Percentiles rank a stretch among this genome's conserved stretches.
phyloP scores from a whole-genome alignment of 2,888 invertebrate species.

The Norana najaformis region DNA sequence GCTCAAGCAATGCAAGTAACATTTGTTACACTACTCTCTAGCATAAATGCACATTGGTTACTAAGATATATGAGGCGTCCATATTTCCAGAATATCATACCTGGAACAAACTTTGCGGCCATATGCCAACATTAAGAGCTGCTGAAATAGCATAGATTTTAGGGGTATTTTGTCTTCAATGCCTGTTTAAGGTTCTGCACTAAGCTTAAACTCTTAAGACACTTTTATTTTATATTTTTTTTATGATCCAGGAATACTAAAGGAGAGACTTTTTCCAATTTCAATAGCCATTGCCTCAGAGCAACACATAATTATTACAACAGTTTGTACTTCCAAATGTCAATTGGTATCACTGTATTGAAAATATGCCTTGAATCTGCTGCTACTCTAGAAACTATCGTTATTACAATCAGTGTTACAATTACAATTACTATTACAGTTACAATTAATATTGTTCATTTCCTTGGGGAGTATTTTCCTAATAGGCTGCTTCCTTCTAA shows the following conservation, averaged over 20 bases:
- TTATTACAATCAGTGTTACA: neutral
- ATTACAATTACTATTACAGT: neutral
- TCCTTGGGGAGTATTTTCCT: too few relatives aligned
- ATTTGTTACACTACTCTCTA: neutral
- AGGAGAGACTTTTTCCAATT: neutral
- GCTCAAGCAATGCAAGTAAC: too few relatives aligned
- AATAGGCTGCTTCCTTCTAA: neutral
- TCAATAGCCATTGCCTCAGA: neutral
- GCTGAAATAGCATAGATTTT: neutral
- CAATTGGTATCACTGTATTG: neutral
- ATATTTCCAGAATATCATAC: neutral
- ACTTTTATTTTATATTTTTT: neutral
- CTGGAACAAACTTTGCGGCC: too few relatives aligned
- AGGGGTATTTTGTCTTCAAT: too few relatives aligned
- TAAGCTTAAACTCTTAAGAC: neutral
- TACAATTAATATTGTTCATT: neutral
- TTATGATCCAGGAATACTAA: neutral
- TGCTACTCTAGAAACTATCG: neutral
- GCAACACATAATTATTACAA: neutral
- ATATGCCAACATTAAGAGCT: too few relatives aligned
- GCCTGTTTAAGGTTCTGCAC: too few relatives aligned
- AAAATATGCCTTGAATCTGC: neutral
- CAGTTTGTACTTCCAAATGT: neutral
- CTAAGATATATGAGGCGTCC: neutral
- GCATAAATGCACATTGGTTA: neutral